A percentile compares a stretch with the other conserved stretches of the same genome.
Conservation (phyloP, 2,113 vertebrate genomes). For the Rattus rattus region DNA sequence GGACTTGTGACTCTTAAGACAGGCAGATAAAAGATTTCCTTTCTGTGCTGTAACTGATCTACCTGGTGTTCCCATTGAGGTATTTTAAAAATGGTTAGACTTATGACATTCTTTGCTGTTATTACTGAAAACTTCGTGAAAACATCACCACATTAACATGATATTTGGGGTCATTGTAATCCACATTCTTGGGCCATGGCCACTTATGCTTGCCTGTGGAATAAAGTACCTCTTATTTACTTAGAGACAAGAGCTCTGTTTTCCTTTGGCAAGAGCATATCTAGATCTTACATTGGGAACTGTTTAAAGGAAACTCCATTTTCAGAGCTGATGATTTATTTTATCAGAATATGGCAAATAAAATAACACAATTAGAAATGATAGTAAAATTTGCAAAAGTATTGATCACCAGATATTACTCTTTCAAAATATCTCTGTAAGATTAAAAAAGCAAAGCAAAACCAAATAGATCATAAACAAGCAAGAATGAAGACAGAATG, state of each 20-base stretch:
- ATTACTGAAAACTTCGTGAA: not conserved
- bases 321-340: not conserved
- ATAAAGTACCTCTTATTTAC: not conserved
- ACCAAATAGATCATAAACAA: not conserved
- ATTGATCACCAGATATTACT: not conserved
- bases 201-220: not conserved
- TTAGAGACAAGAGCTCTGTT: not conserved
- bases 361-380: not conserved
- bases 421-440: not conserved
- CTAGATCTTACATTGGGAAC: not conserved
- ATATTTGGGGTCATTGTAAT: not conserved
- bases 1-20: not conserved
- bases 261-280: not conserved
- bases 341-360: not conserved
- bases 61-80: not conserved
- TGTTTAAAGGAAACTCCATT: not conserved
- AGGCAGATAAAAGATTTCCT: not conserved
- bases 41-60: not conserved
- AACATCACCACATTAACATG: not conserved
- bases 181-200: not conserved
- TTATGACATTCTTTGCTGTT: not conserved
- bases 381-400: not conserved
- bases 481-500: not conserved
- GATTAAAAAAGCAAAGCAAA: not conserved
- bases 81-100: not conserved